Base-by-base conservation (phyloP, 2,888 invertebrate species). In the Xylota sylvarum region DNA sequence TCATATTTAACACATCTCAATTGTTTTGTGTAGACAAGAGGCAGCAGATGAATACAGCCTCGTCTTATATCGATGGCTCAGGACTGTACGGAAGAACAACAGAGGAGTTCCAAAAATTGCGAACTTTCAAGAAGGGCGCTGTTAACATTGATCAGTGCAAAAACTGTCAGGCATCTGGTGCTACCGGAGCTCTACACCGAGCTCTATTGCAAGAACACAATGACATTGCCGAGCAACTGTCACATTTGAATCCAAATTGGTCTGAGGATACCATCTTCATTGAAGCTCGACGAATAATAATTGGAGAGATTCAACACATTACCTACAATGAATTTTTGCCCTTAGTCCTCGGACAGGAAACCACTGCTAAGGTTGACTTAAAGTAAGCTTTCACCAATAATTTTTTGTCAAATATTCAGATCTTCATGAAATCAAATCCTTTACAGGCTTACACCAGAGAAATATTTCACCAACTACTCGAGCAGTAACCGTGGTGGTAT, bases 1-100 rank as follows among this genome's bases (percentile, higher is more conserved):
- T 4, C 10, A 23, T 23, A 3, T 12, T 35, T 50, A 4, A 4
- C 6, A 19, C 3, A 27, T 27, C 27, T 35, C 5, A 56, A 48
- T n/a, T 14, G 27, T 43, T 23, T 78, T 17, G 89, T 90, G 5
- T 91, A 96, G 96, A 95, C 84, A 93, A 94, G 84, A 94, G 97
- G 58, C 96, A 97, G 89, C 97, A 97, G 90, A 96, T 97, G 95
- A 97, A 97, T 92, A 93, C 96, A 80, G 97, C 96, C 0, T 96
- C 97, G 0, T 94, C 96, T 1, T 97, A 96, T 91, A 93, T 98
- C 76, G 98, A 98, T 90, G 97, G 95, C 0, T 97, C 97, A 0
- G 96, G 95, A 0, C 92, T 98, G 69, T 98, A 98, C 91, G 97
- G 97, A 3, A 89, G 90, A 83, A 96, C 96, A 0, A 95, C 96